Evolutionary conservation across 2,888 invertebrate species (phyloP).

Genomic region (Dinocampus coccinellae): DNA sequence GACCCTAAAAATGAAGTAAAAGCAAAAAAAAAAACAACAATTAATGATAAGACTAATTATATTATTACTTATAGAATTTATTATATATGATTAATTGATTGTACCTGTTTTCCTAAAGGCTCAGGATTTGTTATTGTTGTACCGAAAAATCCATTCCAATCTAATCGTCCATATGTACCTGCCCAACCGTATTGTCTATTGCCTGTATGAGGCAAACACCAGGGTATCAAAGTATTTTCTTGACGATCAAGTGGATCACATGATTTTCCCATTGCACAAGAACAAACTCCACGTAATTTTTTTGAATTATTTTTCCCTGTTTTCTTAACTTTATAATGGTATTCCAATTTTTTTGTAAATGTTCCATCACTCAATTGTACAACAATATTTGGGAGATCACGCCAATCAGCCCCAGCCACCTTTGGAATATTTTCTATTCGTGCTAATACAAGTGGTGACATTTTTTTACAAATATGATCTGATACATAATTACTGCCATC

Average conservation of each 20-base stretch:
- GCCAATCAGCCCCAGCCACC: constrained; percentile 85
- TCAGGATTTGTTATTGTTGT: constrained; percentile 90
- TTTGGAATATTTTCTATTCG: constrained; percentile 83
- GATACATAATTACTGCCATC: constrained; percentile 61
- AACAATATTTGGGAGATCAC: constrained; percentile 85
- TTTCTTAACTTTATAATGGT: constrained; percentile 72
- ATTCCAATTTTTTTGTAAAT: constrained; percentile 74
- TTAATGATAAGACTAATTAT: too few relatives aligned
- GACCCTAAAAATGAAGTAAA: constrained; percentile 74
- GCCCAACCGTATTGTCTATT: constrained; percentile 90
- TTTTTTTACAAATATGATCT: constrained; percentile 88
- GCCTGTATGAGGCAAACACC: constrained; percentile 90
- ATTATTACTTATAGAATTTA: too few relatives aligned
- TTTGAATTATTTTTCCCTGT: constrained; percentile 71
- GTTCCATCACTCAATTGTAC: constrained; percentile 80
- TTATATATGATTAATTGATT: too few relatives aligned
- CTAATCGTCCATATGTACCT: constrained; percentile 84
- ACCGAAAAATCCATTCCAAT: constrained; percentile 88
- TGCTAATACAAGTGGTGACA: constrained; percentile 84
- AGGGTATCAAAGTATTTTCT: constrained; percentile 87
- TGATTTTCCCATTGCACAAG: constrained; percentile 76
- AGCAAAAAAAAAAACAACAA: too few relatives aligned
- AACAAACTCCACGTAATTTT: constrained; percentile 79
- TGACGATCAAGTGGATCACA: constrained; percentile 83
- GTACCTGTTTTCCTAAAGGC: constrained; percentile 88